Base-by-base conservation (phyloP, 1,140 invertebrate genomes). In the Drosophila ogumai region DNA sequence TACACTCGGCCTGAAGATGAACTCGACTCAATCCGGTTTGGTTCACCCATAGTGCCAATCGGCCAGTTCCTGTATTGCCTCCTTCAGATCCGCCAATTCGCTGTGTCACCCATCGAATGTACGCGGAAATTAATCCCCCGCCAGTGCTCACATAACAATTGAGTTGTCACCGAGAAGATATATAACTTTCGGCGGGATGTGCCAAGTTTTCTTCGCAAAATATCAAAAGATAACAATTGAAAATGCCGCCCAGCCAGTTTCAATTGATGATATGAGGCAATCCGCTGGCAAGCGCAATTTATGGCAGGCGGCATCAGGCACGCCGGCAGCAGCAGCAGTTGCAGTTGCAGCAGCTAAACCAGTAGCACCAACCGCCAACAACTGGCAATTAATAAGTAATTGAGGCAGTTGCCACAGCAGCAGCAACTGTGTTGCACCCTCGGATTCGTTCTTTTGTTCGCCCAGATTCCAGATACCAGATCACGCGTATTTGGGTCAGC, bases 311-410 rank as follows among this genome's bases (percentile, higher is more conserved):
- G 75, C 69, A 60, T 66, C 80, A 76, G 73, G 50, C 55, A 66
- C 41, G 59, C 56, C 64, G 60, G 36, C 57, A 76, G 44, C 31
- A 78, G 59, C 34, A 34, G 34, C 44, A 67, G 44, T 17, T 12
- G 50, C 58, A 86, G 64, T 85, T 86, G 82, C 79, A 79, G 82
- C 79, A 81, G 59, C 57, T 47, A 44, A 64, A 75, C 69, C 61
- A 82, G 50, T 77, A 71, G 44, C 57, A 66, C 60, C 22, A 66
- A 49, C 71, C 28, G 50, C 60, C 50, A 55, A 55, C 46, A 15
- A 47, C 28, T 31, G 76, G 76, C 76, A 87, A 87, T 90, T 90
- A 90, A 90, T 90, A 90, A 79, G 59, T 90, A 90, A 90, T 90
- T 90, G 78, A 68, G 65, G 58, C 19, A 57, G 79, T 88, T 88